These are phyloP conservation scores for Drosophila engyochracea DNA, from an alignment of 2,888 invertebrate genomes.

Conservation along the genomic window DNA sequence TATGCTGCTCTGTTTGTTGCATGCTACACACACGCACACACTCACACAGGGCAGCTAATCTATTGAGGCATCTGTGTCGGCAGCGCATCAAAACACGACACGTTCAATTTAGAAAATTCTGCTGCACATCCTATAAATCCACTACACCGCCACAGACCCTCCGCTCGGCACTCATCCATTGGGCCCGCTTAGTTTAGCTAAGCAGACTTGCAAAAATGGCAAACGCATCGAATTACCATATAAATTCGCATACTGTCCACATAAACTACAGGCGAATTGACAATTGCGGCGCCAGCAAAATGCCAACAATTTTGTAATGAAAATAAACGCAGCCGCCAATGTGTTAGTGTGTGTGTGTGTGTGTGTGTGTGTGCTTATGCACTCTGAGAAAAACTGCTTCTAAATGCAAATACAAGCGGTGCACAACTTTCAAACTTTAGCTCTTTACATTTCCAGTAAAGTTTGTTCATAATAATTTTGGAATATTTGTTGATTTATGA, in stretches of 20 bases:
- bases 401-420: background rate
- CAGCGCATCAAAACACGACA: constrained; percentile 68
- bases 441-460: background rate
- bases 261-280: constrained; percentile 78
- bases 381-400: background rate
- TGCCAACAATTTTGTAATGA: constrained; percentile 75
- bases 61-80: constrained; percentile 75
- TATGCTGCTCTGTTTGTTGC: constrained; percentile 34
- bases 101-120: constrained; percentile 62
- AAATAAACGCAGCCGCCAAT: constrained; percentile 52
- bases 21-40: constrained; percentile 29
- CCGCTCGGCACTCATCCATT: constrained; percentile 21
- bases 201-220: constrained; percentile 49
- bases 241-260: constrained; percentile 73
- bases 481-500: background rate
- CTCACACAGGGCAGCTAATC: constrained; percentile 66
- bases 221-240: constrained; percentile 68
- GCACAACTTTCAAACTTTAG: background rate
- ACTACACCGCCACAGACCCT: background rate
- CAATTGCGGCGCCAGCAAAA: constrained; percentile 70
- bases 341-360: background rate
- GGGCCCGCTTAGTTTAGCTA: constrained; percentile 23
- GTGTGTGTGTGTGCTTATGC: background rate
- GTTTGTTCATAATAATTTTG: background rate
- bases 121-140: constrained; percentile 18